These are phyloP conservation scores for Cirrhinus molitorella DNA, from an alignment of 2,797 vertebrate species.

Conservation along the genomic window DNA sequence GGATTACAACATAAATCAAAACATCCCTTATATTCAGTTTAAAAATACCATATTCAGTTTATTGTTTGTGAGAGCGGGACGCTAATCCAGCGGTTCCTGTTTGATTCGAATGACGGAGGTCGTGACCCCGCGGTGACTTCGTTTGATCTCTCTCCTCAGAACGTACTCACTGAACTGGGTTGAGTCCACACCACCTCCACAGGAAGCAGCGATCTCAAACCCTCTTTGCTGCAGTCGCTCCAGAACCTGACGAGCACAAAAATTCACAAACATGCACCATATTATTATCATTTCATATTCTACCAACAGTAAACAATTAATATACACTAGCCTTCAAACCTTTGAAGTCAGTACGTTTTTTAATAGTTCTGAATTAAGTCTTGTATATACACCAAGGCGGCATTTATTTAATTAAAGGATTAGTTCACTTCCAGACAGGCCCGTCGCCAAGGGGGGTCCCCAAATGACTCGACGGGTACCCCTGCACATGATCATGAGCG, in stretches of 20 bases:
- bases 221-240: slow-evolving; percentile 91
- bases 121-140: slow-evolving; percentile 75
- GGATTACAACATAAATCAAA: slow-evolving; percentile 31
- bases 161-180: slow-evolving; percentile 96
- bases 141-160: slow-evolving; percentile 85
- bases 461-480: too few relatives aligned
- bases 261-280: slow-evolving; percentile 22
- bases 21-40: slow-evolving; percentile 33
- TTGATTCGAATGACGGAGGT: slow-evolving; percentile 88
- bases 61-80: background rate
- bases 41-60: slow-evolving; percentile 41
- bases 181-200: slow-evolving; percentile 94
- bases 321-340: background rate
- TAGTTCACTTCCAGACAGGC: too few relatives aligned
- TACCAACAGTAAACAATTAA: background rate
- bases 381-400: background rate
- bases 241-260: slow-evolving; percentile 82
- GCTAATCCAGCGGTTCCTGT: slow-evolving; percentile 89
- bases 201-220: slow-evolving; percentile 91
- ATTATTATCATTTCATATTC: background rate
- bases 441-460: too few relatives aligned
- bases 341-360: background rate
- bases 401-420: background rate
- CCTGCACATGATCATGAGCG: too few relatives aligned
- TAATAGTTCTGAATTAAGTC: background rate